Evolutionary conservation across 1,140 invertebrate genomes (phyloP).

Genomic region (Wiebesia pumilae): DNA sequence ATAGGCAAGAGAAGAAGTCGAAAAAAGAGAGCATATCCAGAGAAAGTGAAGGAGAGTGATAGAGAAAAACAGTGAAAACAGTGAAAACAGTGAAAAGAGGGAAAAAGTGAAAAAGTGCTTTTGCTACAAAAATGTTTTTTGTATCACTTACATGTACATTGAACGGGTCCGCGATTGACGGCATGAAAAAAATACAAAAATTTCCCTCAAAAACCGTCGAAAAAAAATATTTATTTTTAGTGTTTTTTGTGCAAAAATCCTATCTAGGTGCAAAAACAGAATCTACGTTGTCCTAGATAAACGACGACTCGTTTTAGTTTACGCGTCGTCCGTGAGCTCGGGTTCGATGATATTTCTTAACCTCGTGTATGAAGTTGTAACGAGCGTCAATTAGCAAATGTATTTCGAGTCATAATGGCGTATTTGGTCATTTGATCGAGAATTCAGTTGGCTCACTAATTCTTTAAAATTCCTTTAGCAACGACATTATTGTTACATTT

Average conservation of each 20-base stretch:
- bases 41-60: slow-evolving; percentile 13
- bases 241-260: slow-evolving; percentile 67
- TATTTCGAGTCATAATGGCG: slow-evolving; percentile 32
- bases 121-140: slow-evolving; percentile 53
- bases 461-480: background rate
- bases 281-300: slow-evolving; percentile 54
- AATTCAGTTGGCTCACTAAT: background rate
- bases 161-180: slow-evolving; percentile 73
- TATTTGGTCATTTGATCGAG: slow-evolving; percentile 32
- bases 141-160: slow-evolving; percentile 73
- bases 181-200: slow-evolving; percentile 72
- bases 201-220: slow-evolving; percentile 70
- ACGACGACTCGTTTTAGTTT: slow-evolving; percentile 46
- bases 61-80: slow-evolving; percentile 39
- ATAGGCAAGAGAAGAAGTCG: background rate
- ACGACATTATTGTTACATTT: too few species aligned
- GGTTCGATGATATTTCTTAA: slow-evolving; percentile 11
- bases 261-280: slow-evolving; percentile 67
- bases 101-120: slow-evolving; percentile 60
- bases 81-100: slow-evolving; percentile 54
- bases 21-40: slow-evolving; percentile 23
- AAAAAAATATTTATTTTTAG: slow-evolving; percentile 62
- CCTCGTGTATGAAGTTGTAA: slow-evolving; percentile 13
- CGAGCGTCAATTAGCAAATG: background rate
- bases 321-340: background rate